Conservation (phyloP, 2,888 invertebrate genomes). For the Geotrupes spiniger region DNA sequence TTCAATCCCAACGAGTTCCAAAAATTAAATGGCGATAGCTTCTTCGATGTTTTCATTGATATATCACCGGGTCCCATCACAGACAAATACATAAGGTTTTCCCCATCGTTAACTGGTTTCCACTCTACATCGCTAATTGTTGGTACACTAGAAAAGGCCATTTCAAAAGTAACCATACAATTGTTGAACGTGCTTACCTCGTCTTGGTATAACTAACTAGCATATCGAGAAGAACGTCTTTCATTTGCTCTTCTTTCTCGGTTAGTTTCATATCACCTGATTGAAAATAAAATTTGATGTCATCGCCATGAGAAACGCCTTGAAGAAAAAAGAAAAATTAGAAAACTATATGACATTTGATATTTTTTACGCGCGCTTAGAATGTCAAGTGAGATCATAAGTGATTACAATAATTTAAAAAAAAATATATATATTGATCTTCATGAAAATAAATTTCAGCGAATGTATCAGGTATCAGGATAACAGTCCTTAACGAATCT, state of each 20-base stretch:
- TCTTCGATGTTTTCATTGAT: constrained; percentile 15
- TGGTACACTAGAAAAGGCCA: constrained; percentile 11
- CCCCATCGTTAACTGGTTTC: constrained; percentile 11
- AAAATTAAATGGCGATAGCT: constrained; percentile 13
- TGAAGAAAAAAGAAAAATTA: background rate
- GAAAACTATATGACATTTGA: no score
- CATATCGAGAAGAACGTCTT: constrained; percentile 13
- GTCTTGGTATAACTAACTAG: constrained; percentile 14
- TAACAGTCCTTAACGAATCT: no score
- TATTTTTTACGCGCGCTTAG: no score
- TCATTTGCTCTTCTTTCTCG: constrained; percentile 12
- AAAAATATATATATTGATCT: no score
- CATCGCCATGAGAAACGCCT: constrained; percentile 14
- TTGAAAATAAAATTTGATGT: constrained; percentile 12
- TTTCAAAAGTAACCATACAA: background rate
- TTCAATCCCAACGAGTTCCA: constrained; percentile 17
- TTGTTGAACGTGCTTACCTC: constrained; percentile 6
- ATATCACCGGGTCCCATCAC: constrained; percentile 17
- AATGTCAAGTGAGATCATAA: no score
- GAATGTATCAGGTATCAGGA: no score
- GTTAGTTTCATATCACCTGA: background rate
- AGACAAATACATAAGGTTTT: constrained; percentile 15
- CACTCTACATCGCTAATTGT: constrained; percentile 10
- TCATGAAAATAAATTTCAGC: no score
- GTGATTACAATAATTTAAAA: no score